Conservation (phyloP, 35 echinoderm and acorn worm species). For the Anneissia japonica region DNA sequence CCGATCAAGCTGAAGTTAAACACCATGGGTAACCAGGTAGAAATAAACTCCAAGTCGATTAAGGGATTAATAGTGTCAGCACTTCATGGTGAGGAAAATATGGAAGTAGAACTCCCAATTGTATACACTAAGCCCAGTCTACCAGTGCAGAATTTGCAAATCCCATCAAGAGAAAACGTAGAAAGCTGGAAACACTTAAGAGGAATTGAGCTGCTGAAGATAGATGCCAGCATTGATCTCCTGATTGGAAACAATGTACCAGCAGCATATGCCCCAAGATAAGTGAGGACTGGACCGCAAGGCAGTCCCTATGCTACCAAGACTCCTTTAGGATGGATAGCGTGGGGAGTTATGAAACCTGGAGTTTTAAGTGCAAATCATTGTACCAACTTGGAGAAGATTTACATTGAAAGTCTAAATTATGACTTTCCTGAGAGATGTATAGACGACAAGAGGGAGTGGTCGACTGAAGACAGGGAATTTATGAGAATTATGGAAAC, state of each 20-base stretch:
- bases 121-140: conserved; percentile 10
- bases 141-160: conserved; percentile 8
- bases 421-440: conserved; percentile 47
- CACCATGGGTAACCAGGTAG: too few species aligned
- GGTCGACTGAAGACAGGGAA: conserved; percentile 49
- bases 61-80: too few species aligned
- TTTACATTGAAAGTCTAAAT: conserved; percentile 14
- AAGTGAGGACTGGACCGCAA: conserved; percentile 36
- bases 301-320: conserved; percentile 35
- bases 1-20: too few species aligned
- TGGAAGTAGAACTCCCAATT: not conserved
- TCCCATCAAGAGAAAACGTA: conserved; percentile 24
- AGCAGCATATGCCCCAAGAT: conserved; percentile 19
- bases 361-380: not conserved
- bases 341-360: conserved; percentile 5
- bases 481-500: conserved; percentile 47
- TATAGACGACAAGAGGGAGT: conserved; percentile 39
- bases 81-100: not conserved
- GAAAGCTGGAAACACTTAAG: conserved; percentile 26
- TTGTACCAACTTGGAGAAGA: not conserved
- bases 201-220: conserved; percentile 9
- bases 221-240: conserved; percentile 33
- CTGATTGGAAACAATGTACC: conserved; percentile 66
- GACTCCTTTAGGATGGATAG: conserved; percentile 40
- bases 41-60: too few species aligned